A percentile compares a stretch with the other conserved stretches of the same genome.
phyloP scores from a whole-genome alignment of 2,797 vertebrate genomes.

The Enteromius unitaeniatus region DNA sequence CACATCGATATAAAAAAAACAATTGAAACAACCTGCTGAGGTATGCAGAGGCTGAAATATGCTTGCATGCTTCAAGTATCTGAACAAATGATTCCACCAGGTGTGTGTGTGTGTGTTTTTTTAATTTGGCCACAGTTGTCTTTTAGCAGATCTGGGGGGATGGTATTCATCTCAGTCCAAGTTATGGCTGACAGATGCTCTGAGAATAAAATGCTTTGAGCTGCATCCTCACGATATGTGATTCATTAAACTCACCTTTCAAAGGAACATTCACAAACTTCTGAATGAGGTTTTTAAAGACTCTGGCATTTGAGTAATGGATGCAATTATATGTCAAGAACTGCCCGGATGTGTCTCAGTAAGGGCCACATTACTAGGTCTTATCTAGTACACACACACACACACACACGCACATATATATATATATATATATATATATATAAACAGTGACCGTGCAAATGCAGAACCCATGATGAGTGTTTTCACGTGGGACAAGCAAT shows the following conservation, averaged over 20 bases:
- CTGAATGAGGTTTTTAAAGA: constrained; percentile 23
- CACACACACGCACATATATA: no score
- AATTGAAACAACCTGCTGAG: constrained; percentile 21
- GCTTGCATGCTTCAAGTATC: constrained; percentile 6
- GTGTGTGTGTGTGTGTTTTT: constrained; percentile 1
- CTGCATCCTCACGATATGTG: neutral
- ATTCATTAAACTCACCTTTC: constrained; percentile 22
- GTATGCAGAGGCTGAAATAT: constrained; percentile 13
- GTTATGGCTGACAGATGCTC: constrained; percentile 18
- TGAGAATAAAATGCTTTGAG: constrained; percentile 21
- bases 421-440: neutral
- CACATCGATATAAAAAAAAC: constrained; percentile 10
- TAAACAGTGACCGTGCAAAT: neutral
- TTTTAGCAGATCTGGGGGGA: neutral
- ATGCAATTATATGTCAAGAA: constrained; percentile 1
- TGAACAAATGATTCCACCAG: neutral
- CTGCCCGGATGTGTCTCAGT: neutral
- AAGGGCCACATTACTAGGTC: neutral
- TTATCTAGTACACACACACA: neutral
- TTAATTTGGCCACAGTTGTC: constrained; percentile 27
- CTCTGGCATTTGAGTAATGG: constrained; percentile 27
- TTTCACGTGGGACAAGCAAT: neutral
- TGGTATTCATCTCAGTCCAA: constrained; percentile 18
- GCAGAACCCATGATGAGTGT: constrained; percentile 2
- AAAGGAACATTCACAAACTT: constrained; percentile 5